phyloP scores from a whole-genome alignment of 64 coral and sea anemone species.

The Trachythela sp. region DNA sequence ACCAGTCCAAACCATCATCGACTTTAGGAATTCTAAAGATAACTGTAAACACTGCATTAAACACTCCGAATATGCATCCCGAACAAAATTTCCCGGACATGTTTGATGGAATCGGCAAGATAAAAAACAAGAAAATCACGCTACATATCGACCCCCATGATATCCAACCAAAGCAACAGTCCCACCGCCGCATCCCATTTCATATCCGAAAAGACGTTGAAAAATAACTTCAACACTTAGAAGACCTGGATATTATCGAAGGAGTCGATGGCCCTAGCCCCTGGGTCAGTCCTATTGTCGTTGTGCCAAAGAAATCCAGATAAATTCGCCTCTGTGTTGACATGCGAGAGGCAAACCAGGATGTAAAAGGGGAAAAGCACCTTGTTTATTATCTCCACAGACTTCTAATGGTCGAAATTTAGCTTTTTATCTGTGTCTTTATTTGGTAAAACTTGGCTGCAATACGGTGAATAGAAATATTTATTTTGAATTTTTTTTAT shows the following conservation, averaged over 20 bases:
- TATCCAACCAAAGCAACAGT: constrained; percentile 49
- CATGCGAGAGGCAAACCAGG: constrained; percentile 57
- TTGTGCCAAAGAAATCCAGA: constrained; percentile 50
- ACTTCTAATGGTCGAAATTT: too few relatives aligned
- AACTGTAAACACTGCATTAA: constrained; percentile 25
- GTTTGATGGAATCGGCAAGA: constrained; percentile 60
- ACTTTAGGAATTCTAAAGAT: constrained; percentile 63
- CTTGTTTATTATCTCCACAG: too few relatives aligned
- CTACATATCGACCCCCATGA: constrained; percentile 63
- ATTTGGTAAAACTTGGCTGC: too few relatives aligned
- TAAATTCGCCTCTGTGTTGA: constrained; percentile 58
- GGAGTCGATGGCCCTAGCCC: constrained; percentile 38
- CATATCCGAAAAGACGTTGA: constrained; percentile 56
- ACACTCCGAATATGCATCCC: not conserved
- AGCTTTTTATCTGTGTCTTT: too few relatives aligned
- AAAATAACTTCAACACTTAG: constrained; percentile 52
- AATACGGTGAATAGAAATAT: too few relatives aligned
- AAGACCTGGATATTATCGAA: constrained; percentile 56
- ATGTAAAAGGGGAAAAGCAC: constrained; percentile 46
- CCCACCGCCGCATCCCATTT: constrained; percentile 64
- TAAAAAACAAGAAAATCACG: constrained; percentile 50
- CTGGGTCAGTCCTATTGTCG: constrained; percentile 53
- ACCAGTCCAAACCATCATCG: constrained; percentile 52
- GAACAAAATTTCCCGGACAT: constrained; percentile 49
- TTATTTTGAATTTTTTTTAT: too few relatives aligned